Evolutionary conservation across 64 coral and sea anemone genomes (phyloP).

Genomic region (Trachythela sp.): DNA sequence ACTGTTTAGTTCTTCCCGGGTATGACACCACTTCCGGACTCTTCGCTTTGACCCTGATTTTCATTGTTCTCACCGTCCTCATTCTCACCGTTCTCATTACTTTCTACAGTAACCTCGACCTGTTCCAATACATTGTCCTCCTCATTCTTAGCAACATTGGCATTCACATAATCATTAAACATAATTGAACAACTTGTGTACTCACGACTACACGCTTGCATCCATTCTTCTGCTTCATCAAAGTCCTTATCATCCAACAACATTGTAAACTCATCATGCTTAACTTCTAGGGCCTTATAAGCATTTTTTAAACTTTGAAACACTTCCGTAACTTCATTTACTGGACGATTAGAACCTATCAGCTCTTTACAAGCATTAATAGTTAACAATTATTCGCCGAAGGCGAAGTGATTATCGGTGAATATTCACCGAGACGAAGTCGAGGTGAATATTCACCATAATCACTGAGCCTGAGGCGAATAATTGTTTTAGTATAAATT

Average conservation of each 20-base stretch:
- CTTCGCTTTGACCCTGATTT: background rate
- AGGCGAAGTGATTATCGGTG: too few species aligned
- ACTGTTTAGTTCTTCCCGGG: background rate
- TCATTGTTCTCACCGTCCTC: background rate
- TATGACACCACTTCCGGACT: conserved; percentile 9
- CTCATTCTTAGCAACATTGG: background rate
- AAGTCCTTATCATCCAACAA: background rate
- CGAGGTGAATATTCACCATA: too few species aligned
- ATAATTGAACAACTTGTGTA: background rate
- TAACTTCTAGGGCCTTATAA: background rate
- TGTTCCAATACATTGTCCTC: too few species aligned
- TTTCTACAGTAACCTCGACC: background rate
- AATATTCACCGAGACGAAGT: too few species aligned
- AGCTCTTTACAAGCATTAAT: background rate
- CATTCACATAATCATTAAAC: background rate
- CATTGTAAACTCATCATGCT: background rate
- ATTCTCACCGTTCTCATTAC: background rate
- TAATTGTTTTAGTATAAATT: too few species aligned
- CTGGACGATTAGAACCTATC: background rate
- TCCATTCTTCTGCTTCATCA: background rate
- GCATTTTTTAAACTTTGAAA: background rate
- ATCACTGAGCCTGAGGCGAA: too few species aligned
- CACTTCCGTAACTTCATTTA: background rate
- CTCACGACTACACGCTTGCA: background rate
- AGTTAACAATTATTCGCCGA: too few species aligned